Percentiles rank a stretch among this genome's conserved stretches.
Evolutionary conservation across 2,888 invertebrate genomes (phyloP).

Genomic region (Mythimna albipuncta): DNA sequence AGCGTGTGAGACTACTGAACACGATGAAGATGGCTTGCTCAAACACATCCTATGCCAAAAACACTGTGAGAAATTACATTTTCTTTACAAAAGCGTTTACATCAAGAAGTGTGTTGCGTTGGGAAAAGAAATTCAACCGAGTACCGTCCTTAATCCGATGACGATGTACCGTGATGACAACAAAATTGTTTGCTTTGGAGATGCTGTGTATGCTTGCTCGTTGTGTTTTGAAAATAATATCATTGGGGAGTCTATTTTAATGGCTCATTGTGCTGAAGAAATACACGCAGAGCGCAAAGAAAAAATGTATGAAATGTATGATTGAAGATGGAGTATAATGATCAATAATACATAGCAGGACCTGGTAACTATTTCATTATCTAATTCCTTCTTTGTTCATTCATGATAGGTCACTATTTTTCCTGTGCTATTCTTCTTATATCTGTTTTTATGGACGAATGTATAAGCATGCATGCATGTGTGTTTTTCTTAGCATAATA

Average conservation of each 20-base stretch:
- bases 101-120: conserved; percentile 84
- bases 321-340: conserved; percentile 45
- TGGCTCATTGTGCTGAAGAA: conserved; percentile 80
- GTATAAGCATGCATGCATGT: conserved; percentile 34
- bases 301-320: conserved; percentile 76
- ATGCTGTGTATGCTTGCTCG: conserved; percentile 84
- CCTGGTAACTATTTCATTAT: conserved; percentile 22
- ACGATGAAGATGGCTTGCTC: conserved; percentile 80
- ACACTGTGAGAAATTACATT: conserved; percentile 86
- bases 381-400: not conserved
- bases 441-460: conserved; percentile 1
- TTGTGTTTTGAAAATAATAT: conserved; percentile 85
- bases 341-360: conserved; percentile 11
- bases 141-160: conserved; percentile 86
- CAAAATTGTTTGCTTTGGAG: conserved; percentile 88
- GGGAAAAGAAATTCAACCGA: conserved; percentile 85
- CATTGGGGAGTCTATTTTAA: conserved; percentile 83
- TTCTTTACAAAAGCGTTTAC: conserved; percentile 86
- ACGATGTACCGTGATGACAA: conserved; percentile 87
- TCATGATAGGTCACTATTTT: conserved; percentile 23
- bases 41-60: conserved; percentile 80
- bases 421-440: not conserved
- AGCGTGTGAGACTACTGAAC: conserved; percentile 75
- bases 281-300: conserved; percentile 79
- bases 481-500: not conserved